A percentile compares a stretch with the other conserved stretches of the same genome.
Evolutionary conservation across 2,113 vertebrate species (phyloP).

Genomic region (Scalopus aquaticus): DNA sequence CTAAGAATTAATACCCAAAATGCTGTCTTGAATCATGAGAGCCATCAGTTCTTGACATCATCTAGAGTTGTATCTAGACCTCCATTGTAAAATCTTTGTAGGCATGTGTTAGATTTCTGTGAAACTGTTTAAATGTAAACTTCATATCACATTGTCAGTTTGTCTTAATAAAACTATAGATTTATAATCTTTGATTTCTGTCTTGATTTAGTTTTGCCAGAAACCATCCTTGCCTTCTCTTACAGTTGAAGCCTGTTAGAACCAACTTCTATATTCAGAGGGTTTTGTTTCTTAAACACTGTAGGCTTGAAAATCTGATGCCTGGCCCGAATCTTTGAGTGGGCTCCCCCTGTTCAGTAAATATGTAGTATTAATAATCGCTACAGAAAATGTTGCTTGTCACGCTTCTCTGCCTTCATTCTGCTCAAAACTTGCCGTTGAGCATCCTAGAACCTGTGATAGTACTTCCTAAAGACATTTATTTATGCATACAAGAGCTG

Average conservation of each 20-base stretch:
- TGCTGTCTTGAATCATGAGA: conserved; percentile 72
- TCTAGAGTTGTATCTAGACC: conserved; percentile 74
- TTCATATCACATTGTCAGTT: conserved; percentile 84
- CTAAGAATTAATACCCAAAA: conserved; percentile 59
- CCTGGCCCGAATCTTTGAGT: neutral
- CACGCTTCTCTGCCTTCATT: neutral
- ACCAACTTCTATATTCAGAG: neutral
- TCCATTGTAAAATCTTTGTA: conserved; percentile 83
- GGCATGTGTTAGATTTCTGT: conserved; percentile 88
- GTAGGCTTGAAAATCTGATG: neutral
- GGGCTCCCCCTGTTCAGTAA: neutral
- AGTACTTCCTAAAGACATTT: too few relatives aligned
- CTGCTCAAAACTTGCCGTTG: neutral
- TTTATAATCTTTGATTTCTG: conserved; percentile 86
- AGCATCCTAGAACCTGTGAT: neutral
- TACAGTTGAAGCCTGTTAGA: neutral
- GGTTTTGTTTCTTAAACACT: conserved; percentile 9
- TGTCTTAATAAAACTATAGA: conserved; percentile 91
- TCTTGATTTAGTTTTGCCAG: conserved; percentile 51
- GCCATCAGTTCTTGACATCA: conserved; percentile 70
- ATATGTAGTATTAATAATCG: neutral
- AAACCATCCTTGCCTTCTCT: neutral
- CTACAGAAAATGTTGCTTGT: neutral
- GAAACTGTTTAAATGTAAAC: conserved; percentile 87
- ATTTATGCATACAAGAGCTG: too few relatives aligned